Evolutionary conservation across 2,888 invertebrate species (phyloP).

Genomic region (Unio delphinus): DNA sequence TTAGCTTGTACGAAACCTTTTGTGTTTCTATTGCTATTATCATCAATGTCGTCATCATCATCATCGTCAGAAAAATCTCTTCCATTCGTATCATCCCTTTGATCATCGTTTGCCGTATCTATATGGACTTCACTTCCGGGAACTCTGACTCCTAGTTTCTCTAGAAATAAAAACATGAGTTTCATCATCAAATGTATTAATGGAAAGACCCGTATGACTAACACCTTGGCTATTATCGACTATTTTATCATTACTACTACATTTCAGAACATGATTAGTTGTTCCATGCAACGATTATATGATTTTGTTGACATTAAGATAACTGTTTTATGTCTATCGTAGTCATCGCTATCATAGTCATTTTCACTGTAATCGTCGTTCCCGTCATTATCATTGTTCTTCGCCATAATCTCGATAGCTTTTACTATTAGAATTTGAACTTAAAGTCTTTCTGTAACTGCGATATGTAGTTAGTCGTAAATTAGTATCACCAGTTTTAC

Average conservation of each 20-base stretch:
- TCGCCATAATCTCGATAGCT: neutral
- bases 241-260: too few relatives aligned
- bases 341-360: neutral
- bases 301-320: neutral
- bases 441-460: neutral
- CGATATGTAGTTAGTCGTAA: neutral
- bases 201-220: too few relatives aligned
- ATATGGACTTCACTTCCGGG: too few relatives aligned
- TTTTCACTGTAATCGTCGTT: constrained; percentile 1
- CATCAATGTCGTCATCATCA: neutral
- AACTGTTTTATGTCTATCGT: neutral
- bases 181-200: too few relatives aligned
- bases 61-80: neutral
- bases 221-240: too few relatives aligned
- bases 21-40: neutral
- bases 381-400: neutral
- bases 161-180: too few relatives aligned
- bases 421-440: neutral
- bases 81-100: neutral
- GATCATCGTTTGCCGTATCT: neutral
- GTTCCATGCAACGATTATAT: neutral
- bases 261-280: too few relatives aligned
- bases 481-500: too few relatives aligned
- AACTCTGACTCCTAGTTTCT: too few relatives aligned
- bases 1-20: neutral